phyloP scores from a whole-genome alignment of 2,888 invertebrate species.

The Phengaris alcon region DNA sequence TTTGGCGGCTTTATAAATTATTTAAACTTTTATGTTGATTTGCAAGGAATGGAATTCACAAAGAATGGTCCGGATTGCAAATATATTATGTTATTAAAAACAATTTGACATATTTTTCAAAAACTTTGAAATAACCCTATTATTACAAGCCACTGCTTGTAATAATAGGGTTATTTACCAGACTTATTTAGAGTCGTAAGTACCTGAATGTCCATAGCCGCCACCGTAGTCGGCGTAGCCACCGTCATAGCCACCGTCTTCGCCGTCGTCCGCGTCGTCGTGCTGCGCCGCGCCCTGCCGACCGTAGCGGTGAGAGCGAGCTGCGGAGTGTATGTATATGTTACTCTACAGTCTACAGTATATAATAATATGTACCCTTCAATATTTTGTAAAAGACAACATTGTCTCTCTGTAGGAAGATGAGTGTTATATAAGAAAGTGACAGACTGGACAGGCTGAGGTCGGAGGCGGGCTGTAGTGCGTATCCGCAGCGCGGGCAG shows the following conservation, averaged over 20 bases:
- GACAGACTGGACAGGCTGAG: constrained; percentile 95
- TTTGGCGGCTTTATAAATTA: no score
- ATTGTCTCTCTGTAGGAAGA: no score
- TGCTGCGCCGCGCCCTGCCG: constrained; percentile 87
- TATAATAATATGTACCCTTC: background rate
- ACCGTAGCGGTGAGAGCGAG: constrained; percentile 93
- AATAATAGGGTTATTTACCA: no score
- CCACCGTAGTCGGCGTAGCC: constrained; percentile 58
- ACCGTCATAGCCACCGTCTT: constrained; percentile 59
- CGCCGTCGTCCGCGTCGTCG: constrained; percentile 75
- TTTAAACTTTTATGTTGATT: no score
- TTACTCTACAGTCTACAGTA: background rate
- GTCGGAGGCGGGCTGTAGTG: constrained; percentile 95
- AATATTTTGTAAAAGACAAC: no score
- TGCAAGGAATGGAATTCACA: no score
- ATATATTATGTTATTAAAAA: no score
- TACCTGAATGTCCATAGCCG: constrained; percentile 56
- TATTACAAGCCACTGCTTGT: no score
- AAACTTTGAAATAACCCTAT: no score
- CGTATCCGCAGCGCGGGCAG: constrained; percentile 96
- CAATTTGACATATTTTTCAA: no score
- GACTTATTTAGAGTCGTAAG: background rate
- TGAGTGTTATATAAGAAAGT: no score
- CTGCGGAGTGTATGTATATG: constrained; percentile 58
- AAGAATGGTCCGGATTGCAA: no score